These are phyloP conservation scores for Anseranas semipalmata DNA, from an alignment of 2,113 vertebrate genomes.

Conservation along the genomic window DNA sequence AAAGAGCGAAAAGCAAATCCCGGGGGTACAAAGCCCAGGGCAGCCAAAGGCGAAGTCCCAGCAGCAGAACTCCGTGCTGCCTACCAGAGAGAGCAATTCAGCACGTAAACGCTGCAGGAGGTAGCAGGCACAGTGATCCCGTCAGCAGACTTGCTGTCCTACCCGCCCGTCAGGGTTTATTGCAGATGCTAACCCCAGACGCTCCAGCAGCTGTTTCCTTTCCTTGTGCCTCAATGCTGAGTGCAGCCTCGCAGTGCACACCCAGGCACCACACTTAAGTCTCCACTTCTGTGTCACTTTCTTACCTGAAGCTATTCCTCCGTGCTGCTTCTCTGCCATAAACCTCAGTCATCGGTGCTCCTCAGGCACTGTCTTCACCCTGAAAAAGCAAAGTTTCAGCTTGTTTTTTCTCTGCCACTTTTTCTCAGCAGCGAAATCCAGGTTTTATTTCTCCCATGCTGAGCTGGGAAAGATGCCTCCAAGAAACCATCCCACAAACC, in stretches of 20 bases:
- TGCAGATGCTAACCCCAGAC: neutral
- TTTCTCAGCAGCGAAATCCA: neutral
- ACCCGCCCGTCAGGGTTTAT: neutral
- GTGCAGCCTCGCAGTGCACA: neutral
- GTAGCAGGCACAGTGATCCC: neutral
- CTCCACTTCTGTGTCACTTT: neutral
- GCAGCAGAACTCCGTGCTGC: neutral
- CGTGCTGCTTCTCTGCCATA: neutral
- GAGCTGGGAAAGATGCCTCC: neutral
- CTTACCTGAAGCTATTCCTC: neutral
- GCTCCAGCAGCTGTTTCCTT: neutral
- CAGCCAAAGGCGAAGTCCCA: neutral
- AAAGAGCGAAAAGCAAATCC: neutral
- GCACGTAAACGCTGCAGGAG: neutral
- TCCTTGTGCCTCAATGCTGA: neutral
- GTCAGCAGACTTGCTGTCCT: accelerated
- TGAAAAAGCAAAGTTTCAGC: neutral
- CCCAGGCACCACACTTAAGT: neutral
- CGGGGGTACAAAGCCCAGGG: accelerated
- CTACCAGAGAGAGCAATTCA: neutral
- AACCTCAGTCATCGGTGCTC: neutral
- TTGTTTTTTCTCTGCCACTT: neutral
- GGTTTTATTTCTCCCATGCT: neutral
- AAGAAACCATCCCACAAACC: neutral
- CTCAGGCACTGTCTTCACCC: neutral